phyloP scores from a whole-genome alignment of 1,140 invertebrate species.

The Danaus plexippus region DNA sequence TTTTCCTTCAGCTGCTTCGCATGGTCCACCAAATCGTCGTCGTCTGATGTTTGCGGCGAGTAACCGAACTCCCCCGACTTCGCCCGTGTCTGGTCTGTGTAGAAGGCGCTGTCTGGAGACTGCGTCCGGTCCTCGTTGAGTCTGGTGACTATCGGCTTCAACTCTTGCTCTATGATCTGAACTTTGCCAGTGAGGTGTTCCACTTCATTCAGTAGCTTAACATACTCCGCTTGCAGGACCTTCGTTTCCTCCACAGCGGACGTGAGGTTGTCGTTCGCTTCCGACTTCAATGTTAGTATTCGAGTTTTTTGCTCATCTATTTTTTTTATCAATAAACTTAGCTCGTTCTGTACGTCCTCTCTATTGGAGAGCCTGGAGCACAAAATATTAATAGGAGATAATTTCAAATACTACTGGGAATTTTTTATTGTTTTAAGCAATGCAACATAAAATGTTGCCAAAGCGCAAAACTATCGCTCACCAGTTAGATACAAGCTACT shows the following conservation, averaged over 20 bases:
- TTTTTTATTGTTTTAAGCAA: background rate
- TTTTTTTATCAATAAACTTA: constrained; percentile 77
- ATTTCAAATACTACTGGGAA: background rate
- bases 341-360: constrained; percentile 86
- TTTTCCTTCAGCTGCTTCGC: constrained; percentile 61
- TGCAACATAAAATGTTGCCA: too few relatives aligned
- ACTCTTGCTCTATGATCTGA: constrained; percentile 74
- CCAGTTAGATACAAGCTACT: too few relatives aligned
- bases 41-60: constrained; percentile 65
- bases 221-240: constrained; percentile 75
- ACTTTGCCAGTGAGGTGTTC: constrained; percentile 74
- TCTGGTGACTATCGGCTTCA: constrained; percentile 72
- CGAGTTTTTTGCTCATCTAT: constrained; percentile 76
- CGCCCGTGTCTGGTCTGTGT: constrained; percentile 57
- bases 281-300: constrained; percentile 77
- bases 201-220: constrained; percentile 74
- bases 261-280: constrained; percentile 75
- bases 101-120: constrained; percentile 61
- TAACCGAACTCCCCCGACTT: constrained; percentile 69
- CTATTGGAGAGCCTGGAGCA: constrained; percentile 77
- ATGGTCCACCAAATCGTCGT: constrained; percentile 62
- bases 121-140: constrained; percentile 58
- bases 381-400: constrained; percentile 1
- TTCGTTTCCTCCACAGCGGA: constrained; percentile 77
- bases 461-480: too few relatives aligned